Conservation (phyloP, 2,888 invertebrate genomes). For the Apamea anceps region DNA sequence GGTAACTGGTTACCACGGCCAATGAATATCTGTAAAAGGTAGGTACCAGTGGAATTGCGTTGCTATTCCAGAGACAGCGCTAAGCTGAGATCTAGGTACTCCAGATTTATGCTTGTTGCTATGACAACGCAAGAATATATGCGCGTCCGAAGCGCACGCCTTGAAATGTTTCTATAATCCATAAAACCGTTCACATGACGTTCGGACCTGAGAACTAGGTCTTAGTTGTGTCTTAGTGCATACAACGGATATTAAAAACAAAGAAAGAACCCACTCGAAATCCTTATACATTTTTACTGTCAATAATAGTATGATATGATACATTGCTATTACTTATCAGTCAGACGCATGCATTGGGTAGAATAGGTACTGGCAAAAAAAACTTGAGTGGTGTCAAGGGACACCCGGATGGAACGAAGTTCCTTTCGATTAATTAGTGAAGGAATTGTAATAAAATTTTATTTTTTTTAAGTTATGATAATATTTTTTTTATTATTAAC, state of each 20-base stretch:
- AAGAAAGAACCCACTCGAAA: no score
- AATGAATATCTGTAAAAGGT: background rate
- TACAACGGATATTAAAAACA: background rate
- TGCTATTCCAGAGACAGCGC: background rate
- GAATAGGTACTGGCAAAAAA: no score
- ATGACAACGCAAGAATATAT: background rate
- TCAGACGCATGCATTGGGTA: background rate
- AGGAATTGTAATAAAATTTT: no score
- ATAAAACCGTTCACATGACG: no score
- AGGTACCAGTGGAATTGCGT: background rate
- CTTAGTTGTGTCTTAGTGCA: no score
- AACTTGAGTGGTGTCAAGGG: no score
- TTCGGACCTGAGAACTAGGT: background rate
- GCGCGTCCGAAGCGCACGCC: background rate
- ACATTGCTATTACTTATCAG: background rate
- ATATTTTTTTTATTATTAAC: no score
- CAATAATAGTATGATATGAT: background rate
- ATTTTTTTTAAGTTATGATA: no score
- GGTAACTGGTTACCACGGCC: no score
- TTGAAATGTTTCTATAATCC: background rate
- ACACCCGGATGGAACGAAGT: no score
- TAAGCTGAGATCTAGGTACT: background rate
- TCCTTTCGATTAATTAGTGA: no score
- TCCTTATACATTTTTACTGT: background rate
- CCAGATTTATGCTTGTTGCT: background rate